Conservation (phyloP, 1,140 invertebrate species). For the Lutraria rhynchaena region DNA sequence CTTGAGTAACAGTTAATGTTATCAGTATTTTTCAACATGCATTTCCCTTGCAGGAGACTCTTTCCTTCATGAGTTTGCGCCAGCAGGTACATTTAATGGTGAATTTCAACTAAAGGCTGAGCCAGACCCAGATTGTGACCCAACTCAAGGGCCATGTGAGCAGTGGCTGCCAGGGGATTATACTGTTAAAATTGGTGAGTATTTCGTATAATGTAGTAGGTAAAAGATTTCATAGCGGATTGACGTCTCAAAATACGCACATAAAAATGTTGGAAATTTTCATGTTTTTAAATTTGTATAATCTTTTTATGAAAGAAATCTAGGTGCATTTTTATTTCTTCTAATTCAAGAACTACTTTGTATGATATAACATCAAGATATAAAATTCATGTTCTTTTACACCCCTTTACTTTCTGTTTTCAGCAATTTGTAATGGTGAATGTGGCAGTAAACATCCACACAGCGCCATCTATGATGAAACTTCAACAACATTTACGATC, state of each 20-base stretch:
- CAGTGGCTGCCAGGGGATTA: conserved; percentile 79
- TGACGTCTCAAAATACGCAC: too few species aligned
- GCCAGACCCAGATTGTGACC: conserved; percentile 78
- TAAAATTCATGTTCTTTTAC: too few species aligned
- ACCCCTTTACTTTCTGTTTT: conserved; percentile 46
- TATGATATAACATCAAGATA: too few species aligned
- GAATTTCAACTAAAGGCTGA: conserved; percentile 73
- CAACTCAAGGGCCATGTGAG: conserved; percentile 77
- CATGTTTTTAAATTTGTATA: too few species aligned
- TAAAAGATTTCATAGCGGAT: too few species aligned
- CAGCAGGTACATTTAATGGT: conserved; percentile 67
- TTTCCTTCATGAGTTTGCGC: conserved; percentile 71
- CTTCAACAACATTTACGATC: conserved; percentile 72
- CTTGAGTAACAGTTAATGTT: too few species aligned
- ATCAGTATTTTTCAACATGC: too few species aligned
- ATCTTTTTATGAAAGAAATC: too few species aligned
- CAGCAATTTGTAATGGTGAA: conserved; percentile 80
- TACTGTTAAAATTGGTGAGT: conserved; percentile 72
- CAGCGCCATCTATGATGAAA: conserved; percentile 77
- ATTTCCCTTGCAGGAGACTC: conserved; percentile 57
- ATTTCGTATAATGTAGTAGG: too few species aligned
- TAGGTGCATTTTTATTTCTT: too few species aligned
- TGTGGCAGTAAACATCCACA: conserved; percentile 81
- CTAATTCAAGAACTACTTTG: too few species aligned
- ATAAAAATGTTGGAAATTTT: too few species aligned